Base-by-base conservation (phyloP, 2,113 vertebrate species). In the Mesoclemmys tuberculata region DNA sequence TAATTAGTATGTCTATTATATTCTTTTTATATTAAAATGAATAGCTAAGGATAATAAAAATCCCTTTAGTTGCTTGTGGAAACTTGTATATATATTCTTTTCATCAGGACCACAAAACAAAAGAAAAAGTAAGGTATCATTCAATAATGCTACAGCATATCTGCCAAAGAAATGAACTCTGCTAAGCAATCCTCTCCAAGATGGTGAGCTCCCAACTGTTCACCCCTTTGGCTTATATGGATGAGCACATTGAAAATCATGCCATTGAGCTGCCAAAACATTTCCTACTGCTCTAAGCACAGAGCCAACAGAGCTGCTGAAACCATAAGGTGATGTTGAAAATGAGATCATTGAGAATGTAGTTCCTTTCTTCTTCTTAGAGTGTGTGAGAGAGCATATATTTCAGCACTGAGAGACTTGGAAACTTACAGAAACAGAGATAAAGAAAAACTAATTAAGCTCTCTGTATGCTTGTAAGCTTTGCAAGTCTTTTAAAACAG, bases 191-290 rank as follows among this genome's bases (percentile, higher is more conserved):
- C 6, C 55, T 90, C 95, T 97, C 94, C 87, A 94, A 96, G 94
- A 96, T 93, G 90, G 95, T 93, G 68, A 75, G 87, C 88, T 91
- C 93, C 96, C 96, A 97, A 95, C 95, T 98, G 96, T 97, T 98
- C 93, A 82, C 75, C 68, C 96, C 94, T 95, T 98, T 97, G 97
- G 94, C 94, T 97, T 91, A 87, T 82, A 95, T 88, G 84, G 90
- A 96, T 92, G 87, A 95, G 85, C 26, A 4, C 5, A 46, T 89
- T 96, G 93, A 95, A 97, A 94, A 94, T 88, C 38, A 81, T 8
- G 2, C 68, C 80, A 83, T 38, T 29, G 52, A 84, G 49, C 68
- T 97, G 97, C 97, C 97, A 97, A 96, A 91, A 93, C 91, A 84
- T 94, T 82, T 91, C 95, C 90, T 84, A 87, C 80, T 77, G 95